These are phyloP conservation scores for Scaptomyza graminum DNA, from an alignment of 1,140 invertebrate genomes.

Conservation along the genomic window DNA sequence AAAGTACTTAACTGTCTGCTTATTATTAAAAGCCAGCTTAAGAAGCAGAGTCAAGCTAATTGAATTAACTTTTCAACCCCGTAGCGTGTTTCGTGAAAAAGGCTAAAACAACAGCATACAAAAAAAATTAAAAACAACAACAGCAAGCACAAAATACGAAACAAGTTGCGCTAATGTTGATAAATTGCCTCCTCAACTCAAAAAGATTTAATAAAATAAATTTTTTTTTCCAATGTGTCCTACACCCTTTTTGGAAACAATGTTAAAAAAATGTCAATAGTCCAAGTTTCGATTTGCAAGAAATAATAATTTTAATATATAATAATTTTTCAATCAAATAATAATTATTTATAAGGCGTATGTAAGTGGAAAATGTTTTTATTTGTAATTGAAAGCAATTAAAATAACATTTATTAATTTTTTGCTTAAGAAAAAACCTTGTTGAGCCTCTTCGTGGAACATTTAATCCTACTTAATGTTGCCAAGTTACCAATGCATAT, in stretches of 20 bases:
- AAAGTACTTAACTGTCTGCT: conserved; percentile 78
- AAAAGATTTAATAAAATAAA: conserved; percentile 64
- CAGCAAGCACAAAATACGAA: conserved; percentile 40
- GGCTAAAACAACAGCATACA: conserved; percentile 42
- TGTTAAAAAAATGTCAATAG: no score
- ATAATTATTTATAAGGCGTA: no score
- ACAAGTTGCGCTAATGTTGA: conserved; percentile 69
- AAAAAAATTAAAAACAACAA: conserved; percentile 10
- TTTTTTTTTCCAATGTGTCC: neutral
- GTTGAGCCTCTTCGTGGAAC: neutral
- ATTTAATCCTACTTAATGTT: neutral
- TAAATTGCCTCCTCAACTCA: conserved; percentile 55
- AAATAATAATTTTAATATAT: no score
- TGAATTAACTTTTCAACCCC: conserved; percentile 71
- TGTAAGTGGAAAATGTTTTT: no score
- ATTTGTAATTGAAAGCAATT: no score
- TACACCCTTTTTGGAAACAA: neutral
- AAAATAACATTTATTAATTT: no score
- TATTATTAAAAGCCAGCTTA: conserved; percentile 81
- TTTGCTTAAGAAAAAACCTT: no score
- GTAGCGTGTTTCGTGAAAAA: conserved; percentile 70
- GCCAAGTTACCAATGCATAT: conserved; percentile 5
- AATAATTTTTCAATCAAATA: no score
- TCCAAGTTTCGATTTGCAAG: no score
- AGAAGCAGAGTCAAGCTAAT: conserved; percentile 80